phyloP scores from a whole-genome alignment of 2,113 vertebrate genomes.

The Myiozetetes cayanensis region DNA sequence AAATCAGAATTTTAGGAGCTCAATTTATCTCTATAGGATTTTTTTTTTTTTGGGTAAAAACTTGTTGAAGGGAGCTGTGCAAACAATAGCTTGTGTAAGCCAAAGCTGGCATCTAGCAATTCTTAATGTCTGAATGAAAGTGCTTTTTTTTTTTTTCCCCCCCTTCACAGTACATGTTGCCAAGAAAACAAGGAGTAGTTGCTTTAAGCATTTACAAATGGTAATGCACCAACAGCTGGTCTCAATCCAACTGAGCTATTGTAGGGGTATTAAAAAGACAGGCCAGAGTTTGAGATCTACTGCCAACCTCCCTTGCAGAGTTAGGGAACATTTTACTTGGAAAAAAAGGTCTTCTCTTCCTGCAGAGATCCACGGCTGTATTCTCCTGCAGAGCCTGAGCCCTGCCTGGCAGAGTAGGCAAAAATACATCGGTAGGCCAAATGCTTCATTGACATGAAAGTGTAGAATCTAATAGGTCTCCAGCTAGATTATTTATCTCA shows the following conservation, averaged over 20 bases:
- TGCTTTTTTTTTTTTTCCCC: background rate
- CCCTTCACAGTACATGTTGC: conserved; percentile 64
- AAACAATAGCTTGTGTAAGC: conserved; percentile 73
- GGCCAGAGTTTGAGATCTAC: conserved; percentile 79
- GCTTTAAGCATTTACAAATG: conserved; percentile 85
- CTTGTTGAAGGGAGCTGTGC: conserved; percentile 68
- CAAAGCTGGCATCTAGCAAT: conserved; percentile 70
- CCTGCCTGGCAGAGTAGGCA: conserved; percentile 72
- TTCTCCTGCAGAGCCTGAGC: conserved; percentile 71
- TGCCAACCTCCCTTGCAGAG: conserved; percentile 79
- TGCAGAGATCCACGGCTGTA: conserved; percentile 70
- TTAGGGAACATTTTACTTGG: conserved; percentile 80
- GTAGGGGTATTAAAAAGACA: conserved; percentile 82
- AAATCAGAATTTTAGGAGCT: conserved; percentile 17
- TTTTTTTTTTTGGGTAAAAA: conserved; percentile 23
- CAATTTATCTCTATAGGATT: background rate
- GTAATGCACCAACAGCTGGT: conserved; percentile 83
- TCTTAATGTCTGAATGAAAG: conserved; percentile 80
- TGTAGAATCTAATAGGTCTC: conserved; percentile 50
- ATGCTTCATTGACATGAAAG: conserved; percentile 67
- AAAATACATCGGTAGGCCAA: conserved; percentile 64
- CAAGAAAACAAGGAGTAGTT: conserved; percentile 83
- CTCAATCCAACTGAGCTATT: conserved; percentile 80
- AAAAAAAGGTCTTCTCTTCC: conserved; percentile 77
- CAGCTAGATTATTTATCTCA: conserved; percentile 46